phyloP scores from a whole-genome alignment of 2,888 invertebrate species.

The Incurvaria masculella region DNA sequence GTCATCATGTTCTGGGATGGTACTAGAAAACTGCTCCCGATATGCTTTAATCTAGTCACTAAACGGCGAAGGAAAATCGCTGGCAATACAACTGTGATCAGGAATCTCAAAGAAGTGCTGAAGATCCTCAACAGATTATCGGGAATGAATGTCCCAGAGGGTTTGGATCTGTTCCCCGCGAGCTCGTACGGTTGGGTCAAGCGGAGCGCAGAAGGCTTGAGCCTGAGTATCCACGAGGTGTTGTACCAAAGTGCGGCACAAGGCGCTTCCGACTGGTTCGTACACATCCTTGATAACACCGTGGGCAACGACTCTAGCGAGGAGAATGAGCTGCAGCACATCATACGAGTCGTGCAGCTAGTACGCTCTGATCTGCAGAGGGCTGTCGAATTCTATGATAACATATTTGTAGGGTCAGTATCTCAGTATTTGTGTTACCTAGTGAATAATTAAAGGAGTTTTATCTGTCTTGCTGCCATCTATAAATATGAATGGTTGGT shows the following conservation, averaged over 20 bases:
- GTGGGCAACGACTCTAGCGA: conserved; percentile 60
- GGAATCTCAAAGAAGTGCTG: conserved; percentile 69
- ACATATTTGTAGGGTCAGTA: conserved; percentile 79
- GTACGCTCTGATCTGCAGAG: conserved; percentile 76
- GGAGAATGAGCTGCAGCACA: conserved; percentile 69
- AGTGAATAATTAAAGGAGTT: too few species aligned
- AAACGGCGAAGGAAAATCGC: conserved; percentile 72
- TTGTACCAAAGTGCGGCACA: conserved; percentile 68
- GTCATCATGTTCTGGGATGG: conserved; percentile 79
- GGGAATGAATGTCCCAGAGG: conserved; percentile 57
- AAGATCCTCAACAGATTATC: conserved; percentile 67
- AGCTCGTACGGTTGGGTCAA: conserved; percentile 67
- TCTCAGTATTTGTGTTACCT: not conserved
- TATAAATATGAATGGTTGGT: too few species aligned
- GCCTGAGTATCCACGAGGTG: conserved; percentile 59
- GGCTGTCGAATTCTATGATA: conserved; percentile 77
- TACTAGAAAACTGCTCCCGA: conserved; percentile 70
- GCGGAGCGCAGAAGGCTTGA: conserved; percentile 39
- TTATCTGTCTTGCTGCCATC: too few species aligned
- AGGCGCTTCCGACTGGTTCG: conserved; percentile 77
- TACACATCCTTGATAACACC: conserved; percentile 69
- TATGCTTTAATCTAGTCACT: conserved; percentile 70
- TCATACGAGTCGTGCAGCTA: conserved; percentile 80
- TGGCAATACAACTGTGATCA: conserved; percentile 70
- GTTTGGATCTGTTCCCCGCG: conserved; percentile 65